Evolutionary conservation across 2,113 vertebrate genomes (phyloP).

Genomic region (Callopanchax toddi): DNA sequence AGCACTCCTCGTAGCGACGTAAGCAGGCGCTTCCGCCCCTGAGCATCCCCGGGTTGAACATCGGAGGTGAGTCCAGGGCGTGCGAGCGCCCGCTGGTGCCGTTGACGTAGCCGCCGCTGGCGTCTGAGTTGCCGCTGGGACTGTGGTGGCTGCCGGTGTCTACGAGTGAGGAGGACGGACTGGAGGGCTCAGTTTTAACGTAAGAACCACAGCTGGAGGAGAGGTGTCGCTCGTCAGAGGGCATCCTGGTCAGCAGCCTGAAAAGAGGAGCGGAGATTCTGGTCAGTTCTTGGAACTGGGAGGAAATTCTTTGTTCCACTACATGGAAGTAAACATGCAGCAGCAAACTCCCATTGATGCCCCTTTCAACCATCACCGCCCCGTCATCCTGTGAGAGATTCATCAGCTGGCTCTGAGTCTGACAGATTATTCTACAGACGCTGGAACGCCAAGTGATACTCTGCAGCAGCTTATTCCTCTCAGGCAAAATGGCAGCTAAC

Average conservation of each 20-base stretch:
- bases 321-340: background rate
- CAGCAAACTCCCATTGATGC: conserved; percentile 1
- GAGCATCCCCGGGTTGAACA: conserved; percentile 86
- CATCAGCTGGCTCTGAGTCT: conserved; percentile 59
- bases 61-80: conserved; percentile 90
- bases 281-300: too few relatives aligned
- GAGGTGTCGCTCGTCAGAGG: conserved; percentile 90
- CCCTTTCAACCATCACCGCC: background rate
- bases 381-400: conserved; percentile 17
- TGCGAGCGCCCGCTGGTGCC: conserved; percentile 86
- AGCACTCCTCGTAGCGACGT: conserved; percentile 91
- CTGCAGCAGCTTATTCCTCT: conserved; percentile 61
- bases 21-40: conserved; percentile 84
- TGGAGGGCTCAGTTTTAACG: conserved; percentile 97
- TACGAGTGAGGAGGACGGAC: conserved; percentile 89
- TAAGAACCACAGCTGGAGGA: conserved; percentile 93
- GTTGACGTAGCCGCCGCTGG: conserved; percentile 89
- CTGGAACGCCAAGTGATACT: conserved; percentile 67
- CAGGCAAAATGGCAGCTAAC: conserved; percentile 72
- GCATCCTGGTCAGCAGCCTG: conserved; percentile 96
- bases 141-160: conserved; percentile 96
- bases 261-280: conserved; percentile 1
- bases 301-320: too few relatives aligned
- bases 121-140: conserved; percentile 90
- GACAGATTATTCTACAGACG: conserved; percentile 67